Evolutionary conservation across 1,140 invertebrate species (phyloP).

Genomic region (Amphibalanus amphitrite): DNA sequence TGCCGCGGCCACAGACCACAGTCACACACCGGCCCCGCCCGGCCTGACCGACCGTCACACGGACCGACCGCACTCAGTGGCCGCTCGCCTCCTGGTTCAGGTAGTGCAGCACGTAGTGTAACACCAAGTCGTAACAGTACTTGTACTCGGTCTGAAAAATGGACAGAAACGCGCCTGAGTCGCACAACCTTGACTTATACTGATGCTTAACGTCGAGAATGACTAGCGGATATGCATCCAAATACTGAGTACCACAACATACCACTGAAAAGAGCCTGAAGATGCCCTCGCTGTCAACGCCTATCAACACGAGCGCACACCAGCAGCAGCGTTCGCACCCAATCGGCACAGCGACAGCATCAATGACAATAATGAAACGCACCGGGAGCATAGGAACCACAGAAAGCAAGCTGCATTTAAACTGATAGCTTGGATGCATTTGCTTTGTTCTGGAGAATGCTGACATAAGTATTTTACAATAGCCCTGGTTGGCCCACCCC

Average conservation of each 20-base stretch:
- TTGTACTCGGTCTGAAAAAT: constrained; percentile 88
- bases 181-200: no score
- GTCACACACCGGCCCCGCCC: constrained; percentile 87
- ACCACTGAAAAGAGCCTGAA: neutral
- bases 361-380: no score
- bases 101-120: constrained; percentile 88
- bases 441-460: no score
- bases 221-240: no score
- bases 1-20: constrained; percentile 62
- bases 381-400: no score
- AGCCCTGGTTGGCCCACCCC: no score
- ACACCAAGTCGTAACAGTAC: constrained; percentile 85
- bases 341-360: no score
- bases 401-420: no score
- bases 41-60: constrained; percentile 93
- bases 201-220: no score
- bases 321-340: constrained; percentile 6
- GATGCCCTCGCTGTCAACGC: neutral
- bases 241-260: neutral
- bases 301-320: no score
- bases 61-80: constrained; percentile 78
- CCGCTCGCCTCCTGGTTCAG: constrained; percentile 52
- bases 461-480: no score
- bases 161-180: neutral
- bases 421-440: no score